phyloP scores from a whole-genome alignment of 2,797 vertebrate genomes.

The Benthosema pterotum region DNA sequence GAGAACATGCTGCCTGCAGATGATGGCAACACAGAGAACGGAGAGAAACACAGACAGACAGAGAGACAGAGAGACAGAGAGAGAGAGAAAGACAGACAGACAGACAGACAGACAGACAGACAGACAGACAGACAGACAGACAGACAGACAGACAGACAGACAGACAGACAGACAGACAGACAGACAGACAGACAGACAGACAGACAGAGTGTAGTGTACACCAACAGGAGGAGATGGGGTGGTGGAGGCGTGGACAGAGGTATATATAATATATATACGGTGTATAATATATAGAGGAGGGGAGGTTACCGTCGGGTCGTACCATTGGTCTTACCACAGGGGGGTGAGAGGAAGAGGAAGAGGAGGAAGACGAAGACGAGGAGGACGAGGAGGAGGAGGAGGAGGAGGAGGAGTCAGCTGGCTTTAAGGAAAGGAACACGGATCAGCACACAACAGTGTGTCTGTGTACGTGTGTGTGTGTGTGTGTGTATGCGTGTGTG shows the following conservation, averaged over 20 bases:
- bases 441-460: slow-evolving; percentile 82
- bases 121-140: slow-evolving; percentile 11
- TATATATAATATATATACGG: no score
- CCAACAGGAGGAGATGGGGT: slow-evolving; percentile 13
- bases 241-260: no score
- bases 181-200: neutral
- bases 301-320: slow-evolving; percentile 82
- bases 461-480: slow-evolving; percentile 29
- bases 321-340: slow-evolving; percentile 97
- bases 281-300: slow-evolving; percentile 30
- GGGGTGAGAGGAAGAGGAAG: slow-evolving; percentile 90
- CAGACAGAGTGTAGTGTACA: no score
- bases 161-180: slow-evolving; percentile 49
- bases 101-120: slow-evolving; percentile 31
- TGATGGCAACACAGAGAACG: slow-evolving; percentile 37
- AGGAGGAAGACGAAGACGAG: slow-evolving; percentile 74
- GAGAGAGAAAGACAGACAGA: slow-evolving; percentile 50
- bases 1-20: slow-evolving; percentile 68
- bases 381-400: slow-evolving; percentile 77
- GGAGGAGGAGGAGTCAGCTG: slow-evolving; percentile 90
- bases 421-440: slow-evolving; percentile 99
- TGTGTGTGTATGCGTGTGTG: slow-evolving; percentile 24
- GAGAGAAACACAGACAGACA: slow-evolving; percentile 36
- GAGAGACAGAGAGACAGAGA: slow-evolving; percentile 46
- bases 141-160: slow-evolving; percentile 49